Base-by-base conservation (phyloP, 2,888 invertebrate genomes). In the Molanna angustata region DNA sequence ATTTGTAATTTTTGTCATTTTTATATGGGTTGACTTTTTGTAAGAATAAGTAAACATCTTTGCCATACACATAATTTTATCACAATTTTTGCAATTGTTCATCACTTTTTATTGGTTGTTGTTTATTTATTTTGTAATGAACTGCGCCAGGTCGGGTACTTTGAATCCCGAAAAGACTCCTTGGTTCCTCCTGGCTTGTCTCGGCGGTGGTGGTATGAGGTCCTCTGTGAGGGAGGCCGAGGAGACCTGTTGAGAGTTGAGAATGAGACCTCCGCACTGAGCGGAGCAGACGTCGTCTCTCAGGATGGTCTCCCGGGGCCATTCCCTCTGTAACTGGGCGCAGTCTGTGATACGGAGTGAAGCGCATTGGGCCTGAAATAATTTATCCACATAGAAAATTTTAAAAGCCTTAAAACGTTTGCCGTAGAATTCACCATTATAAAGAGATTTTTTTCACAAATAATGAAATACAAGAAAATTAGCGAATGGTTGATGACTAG, bases 251-350 rank as follows among this genome's bases (percentile, higher is more conserved):
- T 46, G 53, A 35, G 55, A 46, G 27, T 70, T 73, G 33, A 76
- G 73, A 17, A 86, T 70, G 11, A 86, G 76, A 63, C 87, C 86
- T 35, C 90, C 90, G 68, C 94, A 94, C 71, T 94, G 94, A 2
- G 92, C 90, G 14, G 90, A 86, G 72, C 94, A 94, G 11, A 94
- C 91, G 67, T 91, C 90, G 66, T 94, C 94, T 2, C 86, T 80
- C 17, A 88, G 69, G 35, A 94, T 86, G 0, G 88, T 86, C 21
- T 92, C 90, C 49, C 86, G 82, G 47, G 90, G 85, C 80, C 90
- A 91, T 69, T 92, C 90, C 55, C 88, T 82, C 46, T 89, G 76
- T 22, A 94, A 77, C 63, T 90, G 88, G 13, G 84, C 83, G 70
- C 94, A 94, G 73, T 93, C 92, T 1, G 90, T 90, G 56, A 94